phyloP scores from a whole-genome alignment of 2,797 vertebrate genomes.

The Coccyzus lansbergi region DNA sequence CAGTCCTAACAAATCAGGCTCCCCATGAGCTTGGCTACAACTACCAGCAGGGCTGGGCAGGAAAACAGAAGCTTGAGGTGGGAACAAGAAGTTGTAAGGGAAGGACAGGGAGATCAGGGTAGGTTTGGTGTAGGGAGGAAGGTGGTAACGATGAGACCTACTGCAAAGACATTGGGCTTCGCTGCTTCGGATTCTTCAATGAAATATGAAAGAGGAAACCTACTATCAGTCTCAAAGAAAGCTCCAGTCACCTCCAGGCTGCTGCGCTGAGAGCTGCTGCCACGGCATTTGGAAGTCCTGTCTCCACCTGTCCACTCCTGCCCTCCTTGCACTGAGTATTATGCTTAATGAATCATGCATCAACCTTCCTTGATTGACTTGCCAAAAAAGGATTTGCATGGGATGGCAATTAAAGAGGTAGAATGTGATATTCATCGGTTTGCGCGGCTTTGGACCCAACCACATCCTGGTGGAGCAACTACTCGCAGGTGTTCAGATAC shows the following conservation, averaged over 20 bases:
- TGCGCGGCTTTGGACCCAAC: neutral
- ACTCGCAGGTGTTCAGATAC: neutral
- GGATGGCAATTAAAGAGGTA: neutral
- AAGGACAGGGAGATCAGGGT: neutral
- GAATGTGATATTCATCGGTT: neutral
- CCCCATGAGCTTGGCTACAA: neutral
- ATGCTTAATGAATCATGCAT: neutral
- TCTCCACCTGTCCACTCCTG: conserved; percentile 9
- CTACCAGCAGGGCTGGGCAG: neutral
- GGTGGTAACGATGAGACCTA: neutral
- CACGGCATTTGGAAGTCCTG: neutral
- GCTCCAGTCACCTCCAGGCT: neutral
- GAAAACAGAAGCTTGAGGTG: neutral
- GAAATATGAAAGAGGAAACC: neutral
- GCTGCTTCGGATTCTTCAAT: neutral
- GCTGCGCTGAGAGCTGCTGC: neutral
- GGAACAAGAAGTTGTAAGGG: neutral
- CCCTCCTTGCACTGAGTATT: neutral
- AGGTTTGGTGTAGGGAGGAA: neutral
- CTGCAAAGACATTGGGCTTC: neutral
- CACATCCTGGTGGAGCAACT: neutral
- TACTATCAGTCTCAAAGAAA: neutral
- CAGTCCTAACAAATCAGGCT: neutral
- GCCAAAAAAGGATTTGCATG: neutral
- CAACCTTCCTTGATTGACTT: neutral